phyloP scores from a whole-genome alignment of 2,797 vertebrate species.

The Sorex maritimensis region DNA sequence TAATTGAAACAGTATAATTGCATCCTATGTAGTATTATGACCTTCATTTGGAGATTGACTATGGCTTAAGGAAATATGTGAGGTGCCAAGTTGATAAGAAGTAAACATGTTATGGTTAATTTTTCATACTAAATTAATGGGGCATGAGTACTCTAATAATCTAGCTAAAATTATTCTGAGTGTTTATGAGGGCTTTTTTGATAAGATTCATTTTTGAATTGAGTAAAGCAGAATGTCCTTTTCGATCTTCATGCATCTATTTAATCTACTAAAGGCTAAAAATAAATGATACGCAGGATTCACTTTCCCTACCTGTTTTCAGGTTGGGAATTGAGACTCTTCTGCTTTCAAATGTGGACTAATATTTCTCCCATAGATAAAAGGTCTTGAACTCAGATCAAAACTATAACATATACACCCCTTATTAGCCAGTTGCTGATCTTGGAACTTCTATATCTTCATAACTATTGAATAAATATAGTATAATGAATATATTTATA shows the following conservation, averaged over 20 bases:
- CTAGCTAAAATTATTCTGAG: neutral
- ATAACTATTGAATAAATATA: neutral
- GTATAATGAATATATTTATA: conserved; percentile 1
- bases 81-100: neutral
- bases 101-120: neutral
- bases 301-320: neutral
- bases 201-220: neutral
- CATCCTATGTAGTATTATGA: neutral
- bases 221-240: neutral
- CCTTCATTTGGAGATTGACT: neutral
- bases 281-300: neutral
- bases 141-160: neutral
- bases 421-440: neutral
- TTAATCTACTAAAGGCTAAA: neutral
- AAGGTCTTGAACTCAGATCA: neutral
- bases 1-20: no score
- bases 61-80: neutral
- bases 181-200: neutral
- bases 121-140: neutral
- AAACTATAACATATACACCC: neutral
- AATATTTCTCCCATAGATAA: neutral
- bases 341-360: neutral
- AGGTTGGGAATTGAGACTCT: neutral
- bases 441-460: neutral
- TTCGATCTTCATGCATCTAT: neutral